phyloP scores from a whole-genome alignment of 2,113 vertebrate species.

The Melanerpes formicivorus region DNA sequence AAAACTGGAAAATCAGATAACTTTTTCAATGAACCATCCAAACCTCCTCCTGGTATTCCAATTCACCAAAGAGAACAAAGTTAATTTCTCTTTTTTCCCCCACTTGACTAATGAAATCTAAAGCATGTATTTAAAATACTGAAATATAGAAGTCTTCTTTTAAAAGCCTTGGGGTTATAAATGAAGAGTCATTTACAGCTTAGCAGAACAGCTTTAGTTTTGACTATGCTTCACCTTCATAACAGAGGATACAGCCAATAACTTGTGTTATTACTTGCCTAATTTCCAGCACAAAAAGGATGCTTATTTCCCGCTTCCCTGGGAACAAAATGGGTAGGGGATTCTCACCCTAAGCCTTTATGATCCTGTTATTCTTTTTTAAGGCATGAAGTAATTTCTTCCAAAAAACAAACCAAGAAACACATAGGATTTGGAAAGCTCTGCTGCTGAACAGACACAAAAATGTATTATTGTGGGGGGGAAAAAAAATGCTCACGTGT shows the following conservation, averaged over 20 bases:
- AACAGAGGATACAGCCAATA: background rate
- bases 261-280: background rate
- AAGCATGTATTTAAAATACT: background rate
- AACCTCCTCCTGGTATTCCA: background rate
- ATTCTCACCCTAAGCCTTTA: background rate
- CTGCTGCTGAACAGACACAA: background rate
- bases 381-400: background rate
- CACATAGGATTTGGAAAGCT: background rate
- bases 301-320: background rate
- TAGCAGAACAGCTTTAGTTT: constrained; percentile 1
- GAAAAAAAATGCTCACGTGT: background rate
- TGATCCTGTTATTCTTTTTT: background rate
- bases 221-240: background rate
- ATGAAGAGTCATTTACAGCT: background rate
- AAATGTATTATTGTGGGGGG: background rate
- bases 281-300: background rate
- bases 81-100: background rate
- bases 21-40: background rate
- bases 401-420: background rate
- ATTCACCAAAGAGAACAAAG: background rate
- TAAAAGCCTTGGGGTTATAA: background rate
- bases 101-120: background rate
- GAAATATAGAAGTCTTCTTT: background rate
- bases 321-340: background rate
- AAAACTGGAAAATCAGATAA: background rate